Evolutionary conservation across 2,888 invertebrate genomes (phyloP).

Genomic region (Idaea aversata): DNA sequence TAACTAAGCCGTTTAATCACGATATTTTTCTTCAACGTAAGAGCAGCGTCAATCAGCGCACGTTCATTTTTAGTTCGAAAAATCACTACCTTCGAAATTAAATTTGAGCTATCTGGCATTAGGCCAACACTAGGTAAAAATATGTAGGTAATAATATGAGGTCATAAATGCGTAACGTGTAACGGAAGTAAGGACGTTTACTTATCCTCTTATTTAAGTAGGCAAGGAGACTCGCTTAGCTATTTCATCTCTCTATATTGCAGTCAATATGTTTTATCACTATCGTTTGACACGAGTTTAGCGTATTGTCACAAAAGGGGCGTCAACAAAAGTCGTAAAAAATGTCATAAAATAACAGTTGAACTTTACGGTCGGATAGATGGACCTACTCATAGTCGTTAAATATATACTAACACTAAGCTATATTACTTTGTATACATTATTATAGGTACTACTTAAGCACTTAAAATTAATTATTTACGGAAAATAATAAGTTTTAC

Average conservation of each 20-base stretch:
- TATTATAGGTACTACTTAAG: slow-evolving; percentile 20
- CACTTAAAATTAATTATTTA: not conserved
- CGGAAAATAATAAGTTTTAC: no score
- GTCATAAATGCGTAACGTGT: no score
- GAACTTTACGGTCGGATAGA: slow-evolving; percentile 38
- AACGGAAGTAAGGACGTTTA: no score
- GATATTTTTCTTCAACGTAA: no score
- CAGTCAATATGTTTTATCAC: not conserved
- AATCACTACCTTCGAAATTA: no score
- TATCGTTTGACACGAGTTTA: not conserved
- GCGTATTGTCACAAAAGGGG: slow-evolving; percentile 24
- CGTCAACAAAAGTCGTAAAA: slow-evolving; percentile 34
- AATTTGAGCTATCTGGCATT: no score
- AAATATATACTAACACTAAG: slow-evolving; percentile 13
- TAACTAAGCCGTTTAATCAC: no score
- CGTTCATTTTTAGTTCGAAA: no score
- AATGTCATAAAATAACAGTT: slow-evolving; percentile 39
- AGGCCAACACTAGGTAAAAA: no score
- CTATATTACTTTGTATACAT: slow-evolving; percentile 21
- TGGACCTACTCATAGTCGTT: slow-evolving; percentile 31
- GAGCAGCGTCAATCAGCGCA: no score
- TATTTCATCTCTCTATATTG: not conserved
- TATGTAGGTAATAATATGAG: no score
- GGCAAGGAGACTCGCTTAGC: not conserved
- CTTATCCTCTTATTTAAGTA: no score